These are phyloP conservation scores for Acrocephalus kingi DNA, from an alignment of 2,113 vertebrate genomes.

Conservation along the genomic window DNA sequence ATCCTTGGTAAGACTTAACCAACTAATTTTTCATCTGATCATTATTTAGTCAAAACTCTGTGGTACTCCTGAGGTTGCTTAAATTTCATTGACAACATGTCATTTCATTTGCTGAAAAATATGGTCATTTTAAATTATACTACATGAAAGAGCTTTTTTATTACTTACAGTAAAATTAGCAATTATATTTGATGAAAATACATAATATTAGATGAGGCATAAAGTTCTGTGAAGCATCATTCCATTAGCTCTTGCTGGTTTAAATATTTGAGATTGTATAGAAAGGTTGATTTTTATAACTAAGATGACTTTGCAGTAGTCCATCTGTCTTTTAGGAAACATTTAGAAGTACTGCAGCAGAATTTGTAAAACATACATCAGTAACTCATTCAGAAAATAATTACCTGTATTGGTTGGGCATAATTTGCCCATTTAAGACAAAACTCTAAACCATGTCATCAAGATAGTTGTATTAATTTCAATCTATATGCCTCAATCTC, in stretches of 20 bases:
- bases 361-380: slow-evolving; percentile 18
- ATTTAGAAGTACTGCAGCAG: slow-evolving; percentile 17
- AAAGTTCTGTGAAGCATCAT: neutral
- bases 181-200: slow-evolving; percentile 34
- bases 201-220: slow-evolving; percentile 5
- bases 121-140: slow-evolving; percentile 37
- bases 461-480: neutral
- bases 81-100: slow-evolving; percentile 72
- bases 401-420: neutral
- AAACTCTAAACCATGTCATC: neutral
- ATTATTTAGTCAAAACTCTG: slow-evolving; percentile 72
- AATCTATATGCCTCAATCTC: neutral
- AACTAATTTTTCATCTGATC: slow-evolving; percentile 74
- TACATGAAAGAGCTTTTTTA: slow-evolving; percentile 35
- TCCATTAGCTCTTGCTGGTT: slow-evolving; percentile 34
- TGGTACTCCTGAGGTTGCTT: slow-evolving; percentile 71
- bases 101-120: slow-evolving; percentile 71
- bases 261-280: slow-evolving; percentile 22
- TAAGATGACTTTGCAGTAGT: slow-evolving; percentile 12
- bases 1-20: slow-evolving; percentile 70
- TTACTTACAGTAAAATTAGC: slow-evolving; percentile 44
- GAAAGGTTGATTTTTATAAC: slow-evolving; percentile 9
- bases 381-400: slow-evolving; percentile 20
- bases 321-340: neutral
- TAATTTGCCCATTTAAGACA: neutral